Base-by-base conservation (phyloP, 2,888 invertebrate genomes). In the Caenorhabditis wallacei region DNA sequence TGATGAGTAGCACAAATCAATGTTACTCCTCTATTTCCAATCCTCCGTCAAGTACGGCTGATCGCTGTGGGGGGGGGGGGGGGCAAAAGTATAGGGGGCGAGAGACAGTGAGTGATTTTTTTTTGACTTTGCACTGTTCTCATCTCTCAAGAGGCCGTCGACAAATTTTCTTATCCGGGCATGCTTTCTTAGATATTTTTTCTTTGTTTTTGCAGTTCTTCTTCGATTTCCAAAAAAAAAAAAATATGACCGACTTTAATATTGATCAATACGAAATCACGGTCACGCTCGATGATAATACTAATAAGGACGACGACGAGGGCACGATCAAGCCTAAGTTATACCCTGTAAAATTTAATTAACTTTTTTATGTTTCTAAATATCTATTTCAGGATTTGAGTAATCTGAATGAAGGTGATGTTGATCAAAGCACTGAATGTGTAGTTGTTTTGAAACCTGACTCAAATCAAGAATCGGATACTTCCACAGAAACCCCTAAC, bases 241-340 rank as follows among this genome's bases (percentile, higher is more conserved):
- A n/a, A n/a, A n/a, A 43, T 51, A 84, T 84, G 82, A 61, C 78
- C 40, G 56, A 53, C 54, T 85, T 85, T 59, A 72, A 80, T 80
- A 82, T 85, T 59, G 80, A 82, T 30, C 80, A 85, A 59, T 85
- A 85, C 66, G 72, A 75, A 30, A 78, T 85, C 24, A 79, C 82
- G 26, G 72, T 80, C 56, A 63, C 57, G 30, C 37, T 80, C 53
- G 71, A 71, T 20, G 74, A 69, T 37, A 51, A 26, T 46, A 18
- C 54, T 13, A 64, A 48, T 4, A 13, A 66, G 26, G 75, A 63
- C 10, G 53, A 74, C 20, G 54, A 74, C 18, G 48, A 66, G 5
- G 64, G 40, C 51, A 56, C 43, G 51, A 59, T 56, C 59, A 66
- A 69, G 74, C 40, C 53, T 53, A 66, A 46, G 63, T 46, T 69